phyloP scores from a whole-genome alignment of 2,797 vertebrate genomes.

The Phrynocephalus vlangalii region DNA sequence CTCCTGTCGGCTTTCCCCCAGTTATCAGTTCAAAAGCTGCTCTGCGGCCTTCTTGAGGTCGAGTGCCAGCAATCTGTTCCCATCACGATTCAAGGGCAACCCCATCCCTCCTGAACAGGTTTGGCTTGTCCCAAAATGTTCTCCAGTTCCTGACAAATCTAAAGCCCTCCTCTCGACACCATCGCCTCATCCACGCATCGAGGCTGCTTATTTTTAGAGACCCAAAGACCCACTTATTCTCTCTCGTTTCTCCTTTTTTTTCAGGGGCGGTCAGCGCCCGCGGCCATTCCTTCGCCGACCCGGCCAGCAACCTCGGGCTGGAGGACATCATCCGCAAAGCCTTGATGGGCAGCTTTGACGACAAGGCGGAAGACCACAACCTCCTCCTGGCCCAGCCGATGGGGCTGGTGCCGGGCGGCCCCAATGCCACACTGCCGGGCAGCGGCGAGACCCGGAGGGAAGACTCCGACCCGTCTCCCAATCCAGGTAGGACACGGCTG shows the following conservation, averaged over 20 bases:
- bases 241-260: conserved; percentile 43
- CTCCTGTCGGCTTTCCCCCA: too few species aligned
- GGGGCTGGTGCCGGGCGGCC: conserved; percentile 72
- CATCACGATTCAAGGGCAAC: too few species aligned
- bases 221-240: not conserved
- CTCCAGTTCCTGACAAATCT: too few species aligned
- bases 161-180: too few species aligned
- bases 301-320: conserved; percentile 95
- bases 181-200: too few species aligned
- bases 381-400: conserved; percentile 78
- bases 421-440: conserved; percentile 69
- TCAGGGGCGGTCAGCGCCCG: conserved; percentile 90
- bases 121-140: too few species aligned
- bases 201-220: too few species aligned
- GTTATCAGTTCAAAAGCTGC: too few species aligned
- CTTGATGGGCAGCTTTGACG: conserved; percentile 96
- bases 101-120: too few species aligned
- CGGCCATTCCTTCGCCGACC: conserved; percentile 95
- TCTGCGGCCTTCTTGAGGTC: too few species aligned
- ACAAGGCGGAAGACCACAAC: conserved; percentile 92
- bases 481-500: conserved; percentile 82
- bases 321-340: conserved; percentile 99
- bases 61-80: too few species aligned
- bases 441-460: conserved; percentile 84
- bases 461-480: conserved; percentile 92